Evolutionary conservation across 1,140 invertebrate species (phyloP).

Genomic region (Hyles vespertilio): DNA sequence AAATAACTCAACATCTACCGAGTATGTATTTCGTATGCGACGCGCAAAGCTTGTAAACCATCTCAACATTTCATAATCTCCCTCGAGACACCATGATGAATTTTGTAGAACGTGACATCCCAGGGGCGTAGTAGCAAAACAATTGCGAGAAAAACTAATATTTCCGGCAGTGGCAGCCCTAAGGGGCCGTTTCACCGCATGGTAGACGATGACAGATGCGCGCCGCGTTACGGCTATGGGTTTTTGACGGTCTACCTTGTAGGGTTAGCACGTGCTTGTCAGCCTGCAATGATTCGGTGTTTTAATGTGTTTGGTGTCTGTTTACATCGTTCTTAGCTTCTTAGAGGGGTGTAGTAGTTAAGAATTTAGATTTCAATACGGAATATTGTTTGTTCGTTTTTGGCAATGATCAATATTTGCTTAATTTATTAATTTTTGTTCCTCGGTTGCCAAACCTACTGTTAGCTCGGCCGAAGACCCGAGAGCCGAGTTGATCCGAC

Average conservation of each 20-base stretch:
- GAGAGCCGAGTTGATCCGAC: no score
- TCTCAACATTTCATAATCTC: neutral
- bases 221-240: conserved; percentile 4
- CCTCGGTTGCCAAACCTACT: no score
- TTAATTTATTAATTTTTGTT: no score
- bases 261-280: no score
- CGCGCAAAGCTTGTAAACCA: neutral
- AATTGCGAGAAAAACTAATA: conserved; percentile 1
- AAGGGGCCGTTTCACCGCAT: neutral
- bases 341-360: no score
- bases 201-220: conserved; percentile 9
- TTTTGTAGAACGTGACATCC: neutral
- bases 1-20: neutral
- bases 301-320: no score
- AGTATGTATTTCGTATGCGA: neutral
- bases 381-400: no score
- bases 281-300: no score
- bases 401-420: no score
- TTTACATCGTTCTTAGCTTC: no score
- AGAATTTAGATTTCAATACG: no score
- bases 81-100: neutral
- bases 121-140: conserved; percentile 3
- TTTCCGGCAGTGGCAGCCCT: conserved; percentile 1
- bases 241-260: conserved; percentile 3
- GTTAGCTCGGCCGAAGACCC: no score